These are phyloP conservation scores for Drosophila navojoa DNA, from an alignment of 1,140 invertebrate genomes.

Conservation along the genomic window DNA sequence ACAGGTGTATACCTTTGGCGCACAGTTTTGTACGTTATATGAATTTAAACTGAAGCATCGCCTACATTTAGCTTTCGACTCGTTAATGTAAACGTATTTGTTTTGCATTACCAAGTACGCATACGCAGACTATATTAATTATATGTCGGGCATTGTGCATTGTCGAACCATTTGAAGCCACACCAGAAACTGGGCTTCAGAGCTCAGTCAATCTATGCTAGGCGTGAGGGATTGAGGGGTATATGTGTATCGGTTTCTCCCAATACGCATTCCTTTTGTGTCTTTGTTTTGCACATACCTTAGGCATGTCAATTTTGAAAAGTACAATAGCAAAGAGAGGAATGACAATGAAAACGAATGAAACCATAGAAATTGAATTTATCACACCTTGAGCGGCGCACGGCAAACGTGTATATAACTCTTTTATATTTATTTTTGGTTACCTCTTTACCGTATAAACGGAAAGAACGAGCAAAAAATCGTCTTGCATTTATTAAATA, in stretches of 20 bases:
- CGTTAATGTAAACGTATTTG: too few relatives aligned
- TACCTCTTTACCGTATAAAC: slow-evolving; percentile 45
- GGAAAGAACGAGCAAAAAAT: slow-evolving; percentile 33
- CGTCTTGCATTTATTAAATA: slow-evolving; percentile 55
- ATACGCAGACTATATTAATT: slow-evolving; percentile 23
- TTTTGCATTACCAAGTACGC: not conserved
- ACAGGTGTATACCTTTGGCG: slow-evolving; percentile 23
- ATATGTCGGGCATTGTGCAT: slow-evolving; percentile 10
- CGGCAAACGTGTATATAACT: slow-evolving; percentile 68
- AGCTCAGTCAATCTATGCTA: too few relatives aligned
- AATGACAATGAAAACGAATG: slow-evolving; percentile 78
- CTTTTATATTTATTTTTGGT: slow-evolving; percentile 61
- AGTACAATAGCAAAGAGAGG: slow-evolving; percentile 54
- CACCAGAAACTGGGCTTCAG: not conserved
- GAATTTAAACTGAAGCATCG: not conserved
- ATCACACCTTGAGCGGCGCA: slow-evolving; percentile 77
- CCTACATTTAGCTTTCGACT: too few relatives aligned
- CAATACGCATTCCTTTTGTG: slow-evolving; percentile 16
- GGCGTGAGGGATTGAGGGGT: not conserved
- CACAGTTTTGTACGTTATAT: not conserved
- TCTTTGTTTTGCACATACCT: slow-evolving; percentile 42
- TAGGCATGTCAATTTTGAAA: slow-evolving; percentile 64
- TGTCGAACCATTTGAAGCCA: not conserved
- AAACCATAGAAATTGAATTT: slow-evolving; percentile 82
- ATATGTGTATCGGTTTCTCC: slow-evolving; percentile 19